Conservation (phyloP, 2,113 vertebrate species). For the Meriones unguiculatus region DNA sequence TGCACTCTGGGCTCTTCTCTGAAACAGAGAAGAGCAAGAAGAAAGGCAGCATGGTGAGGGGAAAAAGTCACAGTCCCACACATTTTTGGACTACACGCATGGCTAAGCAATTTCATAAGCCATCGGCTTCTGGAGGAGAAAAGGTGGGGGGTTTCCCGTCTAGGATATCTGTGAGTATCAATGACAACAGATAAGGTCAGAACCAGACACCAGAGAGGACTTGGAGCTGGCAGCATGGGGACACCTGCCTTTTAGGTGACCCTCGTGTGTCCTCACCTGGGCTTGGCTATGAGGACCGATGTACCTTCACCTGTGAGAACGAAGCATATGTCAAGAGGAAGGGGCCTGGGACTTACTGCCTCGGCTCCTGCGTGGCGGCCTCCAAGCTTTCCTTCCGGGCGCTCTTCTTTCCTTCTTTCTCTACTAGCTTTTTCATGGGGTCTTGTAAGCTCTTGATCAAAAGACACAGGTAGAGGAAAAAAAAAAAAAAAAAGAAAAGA, state of each 20-base stretch:
- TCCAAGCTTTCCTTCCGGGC: conserved; percentile 74
- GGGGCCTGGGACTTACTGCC: conserved; percentile 88
- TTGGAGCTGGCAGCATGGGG: not conserved
- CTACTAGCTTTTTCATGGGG: conserved; percentile 89
- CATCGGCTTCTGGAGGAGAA: conserved; percentile 30
- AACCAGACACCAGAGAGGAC: not conserved
- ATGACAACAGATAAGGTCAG: not conserved
- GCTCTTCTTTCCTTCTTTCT: conserved; percentile 87
- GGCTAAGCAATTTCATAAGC: not conserved
- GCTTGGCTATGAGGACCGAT: accelerated
- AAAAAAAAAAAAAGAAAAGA: not conserved
- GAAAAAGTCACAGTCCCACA: not conserved
- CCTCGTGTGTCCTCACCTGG: not conserved
- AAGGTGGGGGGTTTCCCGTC: conserved; percentile 20
- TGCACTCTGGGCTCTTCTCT: not conserved
- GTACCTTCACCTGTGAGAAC: not conserved
- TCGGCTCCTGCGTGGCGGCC: conserved; percentile 80
- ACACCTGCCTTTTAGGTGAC: not conserved
- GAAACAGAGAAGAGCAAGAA: conserved; percentile 34
- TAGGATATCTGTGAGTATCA: not conserved
- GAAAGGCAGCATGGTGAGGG: not conserved
- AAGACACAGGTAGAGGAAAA: conserved; percentile 45
- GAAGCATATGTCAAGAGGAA: not conserved
- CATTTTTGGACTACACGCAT: not conserved
- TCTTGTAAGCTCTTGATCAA: conserved; percentile 90